Evolutionary conservation across 2,888 invertebrate species (phyloP).

Genomic region (Ephialtes manifestator): DNA sequence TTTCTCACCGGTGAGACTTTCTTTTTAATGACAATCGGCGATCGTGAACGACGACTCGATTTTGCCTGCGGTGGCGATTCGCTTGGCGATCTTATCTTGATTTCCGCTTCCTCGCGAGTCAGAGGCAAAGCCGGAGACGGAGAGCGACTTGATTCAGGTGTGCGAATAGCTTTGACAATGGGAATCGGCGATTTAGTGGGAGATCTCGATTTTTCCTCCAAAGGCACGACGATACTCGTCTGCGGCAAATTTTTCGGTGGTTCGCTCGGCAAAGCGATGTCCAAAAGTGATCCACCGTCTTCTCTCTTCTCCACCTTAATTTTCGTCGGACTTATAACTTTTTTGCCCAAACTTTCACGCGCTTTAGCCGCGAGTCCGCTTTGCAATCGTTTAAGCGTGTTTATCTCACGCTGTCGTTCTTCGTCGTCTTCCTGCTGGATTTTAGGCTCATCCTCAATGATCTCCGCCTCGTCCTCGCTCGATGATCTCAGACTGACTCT

Average conservation of each 20-base stretch:
- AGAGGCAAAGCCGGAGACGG: slow-evolving; percentile 82
- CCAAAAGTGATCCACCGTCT: slow-evolving; percentile 76
- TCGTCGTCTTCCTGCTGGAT: slow-evolving; percentile 86
- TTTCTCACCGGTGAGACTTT: slow-evolving; percentile 69
- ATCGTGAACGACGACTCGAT: slow-evolving; percentile 63
- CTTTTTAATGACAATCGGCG: slow-evolving; percentile 65
- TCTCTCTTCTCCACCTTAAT: slow-evolving; percentile 79
- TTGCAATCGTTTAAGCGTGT: slow-evolving; percentile 89
- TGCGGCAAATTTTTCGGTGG: slow-evolving; percentile 75
- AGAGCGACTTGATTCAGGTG: slow-evolving; percentile 80
- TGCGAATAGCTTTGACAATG: slow-evolving; percentile 5
- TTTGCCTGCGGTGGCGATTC: slow-evolving; percentile 75
- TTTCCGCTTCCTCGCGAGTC: slow-evolving; percentile 81
- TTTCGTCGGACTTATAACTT: slow-evolving; percentile 83
- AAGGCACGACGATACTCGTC: slow-evolving; percentile 17
- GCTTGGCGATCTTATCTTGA: slow-evolving; percentile 77
- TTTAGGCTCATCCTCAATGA: slow-evolving; percentile 87
- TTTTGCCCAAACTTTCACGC: slow-evolving; percentile 89
- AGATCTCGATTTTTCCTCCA: slow-evolving; percentile 41
- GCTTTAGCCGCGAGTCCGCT: slow-evolving; percentile 91
- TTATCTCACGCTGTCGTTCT: slow-evolving; percentile 90
- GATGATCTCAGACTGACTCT: slow-evolving; percentile 84
- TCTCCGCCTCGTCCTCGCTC: slow-evolving; percentile 85
- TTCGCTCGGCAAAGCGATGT: slow-evolving; percentile 84
- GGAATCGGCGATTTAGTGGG: slow-evolving; percentile 35